A percentile compares a stretch with the other conserved stretches of the same genome.
These are phyloP conservation scores for Crotalus tigris DNA, from an alignment of 2,113 vertebrate species.

Conservation along the genomic window DNA sequence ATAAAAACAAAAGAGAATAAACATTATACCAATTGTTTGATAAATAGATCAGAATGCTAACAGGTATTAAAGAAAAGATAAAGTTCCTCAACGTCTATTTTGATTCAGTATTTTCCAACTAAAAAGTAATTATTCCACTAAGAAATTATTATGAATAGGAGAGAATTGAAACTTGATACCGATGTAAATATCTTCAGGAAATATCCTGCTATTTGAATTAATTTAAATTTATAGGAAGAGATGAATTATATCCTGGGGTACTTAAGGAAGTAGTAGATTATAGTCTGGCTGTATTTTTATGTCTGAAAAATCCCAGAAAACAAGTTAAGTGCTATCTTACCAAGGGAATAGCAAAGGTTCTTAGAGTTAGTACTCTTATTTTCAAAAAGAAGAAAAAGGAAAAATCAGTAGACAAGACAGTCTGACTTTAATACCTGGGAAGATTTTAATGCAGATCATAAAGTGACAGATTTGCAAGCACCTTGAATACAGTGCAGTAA, in stretches of 20 bases:
- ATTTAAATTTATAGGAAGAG: not conserved
- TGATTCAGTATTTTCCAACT: not conserved
- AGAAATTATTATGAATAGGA: not conserved
- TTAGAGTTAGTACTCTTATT: not conserved
- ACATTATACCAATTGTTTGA: not conserved
- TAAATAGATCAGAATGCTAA: not conserved
- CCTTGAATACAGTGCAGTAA: not conserved
- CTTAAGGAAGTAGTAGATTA: not conserved
- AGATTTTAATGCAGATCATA: not conserved
- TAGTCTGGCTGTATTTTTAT: not conserved
- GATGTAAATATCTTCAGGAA: not conserved
- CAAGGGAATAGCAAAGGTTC: not conserved
- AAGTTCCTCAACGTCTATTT: not conserved
- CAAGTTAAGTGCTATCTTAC: not conserved
- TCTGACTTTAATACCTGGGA: not conserved
- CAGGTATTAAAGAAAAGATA: not conserved
- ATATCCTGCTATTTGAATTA: not conserved
- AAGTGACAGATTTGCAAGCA: not conserved
- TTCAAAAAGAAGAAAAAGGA: not conserved
- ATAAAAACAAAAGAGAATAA: not conserved
- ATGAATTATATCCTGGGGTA: not conserved
- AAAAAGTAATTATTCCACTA: not conserved
- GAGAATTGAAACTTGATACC: not conserved
- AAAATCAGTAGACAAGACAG: not conserved
- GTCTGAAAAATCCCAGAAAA: not conserved